phyloP scores from a whole-genome alignment of 2,113 vertebrate genomes.

The Actenoides lindsayi region DNA sequence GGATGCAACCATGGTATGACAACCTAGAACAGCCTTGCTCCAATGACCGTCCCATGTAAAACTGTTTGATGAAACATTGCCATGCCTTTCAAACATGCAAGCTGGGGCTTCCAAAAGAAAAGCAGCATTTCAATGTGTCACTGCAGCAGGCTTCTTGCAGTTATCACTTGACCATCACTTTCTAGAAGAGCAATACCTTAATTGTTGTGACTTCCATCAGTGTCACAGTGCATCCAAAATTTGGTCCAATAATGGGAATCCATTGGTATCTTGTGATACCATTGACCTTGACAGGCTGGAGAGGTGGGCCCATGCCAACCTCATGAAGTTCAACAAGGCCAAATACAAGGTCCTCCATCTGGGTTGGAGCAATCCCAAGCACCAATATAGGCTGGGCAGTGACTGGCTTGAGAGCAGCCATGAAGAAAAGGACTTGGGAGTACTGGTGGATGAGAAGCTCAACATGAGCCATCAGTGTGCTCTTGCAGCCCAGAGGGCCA shows the following conservation, averaged over 20 bases:
- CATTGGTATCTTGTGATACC: neutral
- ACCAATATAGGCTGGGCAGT: no score
- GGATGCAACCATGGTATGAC: neutral
- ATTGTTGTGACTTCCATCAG: neutral
- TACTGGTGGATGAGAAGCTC: no score
- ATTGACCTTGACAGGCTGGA: neutral
- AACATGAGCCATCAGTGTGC: no score
- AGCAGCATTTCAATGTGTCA: neutral
- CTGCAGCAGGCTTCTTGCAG: neutral
- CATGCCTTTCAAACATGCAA: neutral
- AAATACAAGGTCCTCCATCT: no score
- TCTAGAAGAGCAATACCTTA: neutral
- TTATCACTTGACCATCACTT: neutral
- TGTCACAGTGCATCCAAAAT: neutral
- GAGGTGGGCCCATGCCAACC: no score
- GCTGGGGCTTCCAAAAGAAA: neutral
- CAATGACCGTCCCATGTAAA: neutral
- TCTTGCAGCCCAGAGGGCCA: no score
- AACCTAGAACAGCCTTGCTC: neutral
- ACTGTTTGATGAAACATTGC: neutral
- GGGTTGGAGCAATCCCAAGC: no score
- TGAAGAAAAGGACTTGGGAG: no score
- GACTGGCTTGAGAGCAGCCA: no score
- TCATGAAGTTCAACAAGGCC: no score
- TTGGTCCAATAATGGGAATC: neutral